These are phyloP conservation scores for Atopsyche davidsoni DNA, from an alignment of 1,140 invertebrate genomes.

Conservation along the genomic window DNA sequence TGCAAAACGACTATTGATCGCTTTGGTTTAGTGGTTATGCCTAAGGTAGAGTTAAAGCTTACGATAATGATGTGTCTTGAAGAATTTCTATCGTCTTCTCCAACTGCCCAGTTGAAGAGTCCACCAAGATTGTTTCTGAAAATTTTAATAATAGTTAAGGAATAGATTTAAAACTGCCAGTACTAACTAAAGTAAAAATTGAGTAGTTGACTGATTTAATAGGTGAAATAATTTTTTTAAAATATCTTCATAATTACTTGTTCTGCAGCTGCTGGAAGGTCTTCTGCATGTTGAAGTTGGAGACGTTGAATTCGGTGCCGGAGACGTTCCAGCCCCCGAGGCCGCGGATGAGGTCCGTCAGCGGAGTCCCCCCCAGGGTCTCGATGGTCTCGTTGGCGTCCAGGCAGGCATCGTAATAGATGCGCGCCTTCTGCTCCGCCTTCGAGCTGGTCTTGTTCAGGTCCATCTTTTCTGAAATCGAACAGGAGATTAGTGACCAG, in stretches of 20 bases:
- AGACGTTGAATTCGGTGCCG: slow-evolving; percentile 50
- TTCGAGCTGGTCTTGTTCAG: slow-evolving; percentile 58
- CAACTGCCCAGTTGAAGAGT: slow-evolving; percentile 85
- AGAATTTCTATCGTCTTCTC: slow-evolving; percentile 90
- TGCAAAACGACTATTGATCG: too few species aligned
- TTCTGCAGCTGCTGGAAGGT: slow-evolving; percentile 78
- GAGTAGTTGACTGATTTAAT: background rate
- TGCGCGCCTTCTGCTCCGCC: slow-evolving; percentile 82
- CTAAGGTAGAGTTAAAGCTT: slow-evolving; percentile 31
- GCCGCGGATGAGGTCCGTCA: slow-evolving; percentile 66
- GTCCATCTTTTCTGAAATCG: slow-evolving; percentile 29
- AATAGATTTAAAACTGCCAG: too few species aligned
- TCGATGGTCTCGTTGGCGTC: slow-evolving; percentile 90
- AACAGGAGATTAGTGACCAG: too few species aligned
- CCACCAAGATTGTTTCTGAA: slow-evolving; percentile 76
- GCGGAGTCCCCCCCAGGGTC: slow-evolving; percentile 69
- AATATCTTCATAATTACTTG: slow-evolving; percentile 35
- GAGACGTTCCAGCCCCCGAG: slow-evolving; percentile 74
- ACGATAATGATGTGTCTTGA: slow-evolving; percentile 81
- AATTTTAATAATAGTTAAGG: slow-evolving; percentile 25
- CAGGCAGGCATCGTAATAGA: slow-evolving; percentile 90
- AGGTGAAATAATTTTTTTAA: background rate
- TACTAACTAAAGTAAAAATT: background rate
- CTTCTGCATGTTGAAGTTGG: slow-evolving; percentile 70
- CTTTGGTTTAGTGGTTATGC: too few species aligned